Conservation (phyloP, 2,113 vertebrate species). For the Castor canadensis region DNA sequence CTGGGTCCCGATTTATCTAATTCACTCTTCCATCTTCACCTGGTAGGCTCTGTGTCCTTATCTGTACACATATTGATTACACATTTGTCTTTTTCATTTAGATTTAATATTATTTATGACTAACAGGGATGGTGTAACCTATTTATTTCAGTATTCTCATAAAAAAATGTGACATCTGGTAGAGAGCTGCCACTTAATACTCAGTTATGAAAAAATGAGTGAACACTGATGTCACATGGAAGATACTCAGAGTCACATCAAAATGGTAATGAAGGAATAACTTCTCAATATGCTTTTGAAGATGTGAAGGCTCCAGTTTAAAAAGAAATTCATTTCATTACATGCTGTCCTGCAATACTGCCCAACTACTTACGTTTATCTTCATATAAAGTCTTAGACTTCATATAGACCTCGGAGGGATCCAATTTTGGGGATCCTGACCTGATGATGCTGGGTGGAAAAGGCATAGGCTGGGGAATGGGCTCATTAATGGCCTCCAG, state of each 20-base stretch:
- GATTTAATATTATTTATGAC: slow-evolving; percentile 2
- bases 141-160: neutral
- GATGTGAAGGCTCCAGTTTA: neutral
- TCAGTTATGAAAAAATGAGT: neutral
- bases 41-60: neutral
- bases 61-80: neutral
- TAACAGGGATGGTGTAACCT: neutral
- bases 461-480: slow-evolving; percentile 89
- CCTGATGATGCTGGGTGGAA: slow-evolving; percentile 85
- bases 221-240: neutral
- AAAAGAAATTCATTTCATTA: neutral
- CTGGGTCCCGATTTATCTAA: neutral
- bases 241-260: neutral
- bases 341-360: slow-evolving; percentile 21
- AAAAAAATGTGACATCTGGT: neutral
- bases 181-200: neutral
- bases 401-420: slow-evolving; percentile 96
- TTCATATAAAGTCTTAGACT: slow-evolving; percentile 94
- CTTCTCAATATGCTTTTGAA: neutral
- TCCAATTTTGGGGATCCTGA: slow-evolving; percentile 94
- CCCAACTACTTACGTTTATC: slow-evolving; percentile 93
- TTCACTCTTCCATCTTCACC: neutral
- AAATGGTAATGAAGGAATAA: slow-evolving; percentile 7
- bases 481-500: slow-evolving; percentile 88
- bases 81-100: neutral